These are phyloP conservation scores for Enteromius argenteus DNA, from an alignment of 2,797 vertebrate genomes.

Conservation along the genomic window DNA sequence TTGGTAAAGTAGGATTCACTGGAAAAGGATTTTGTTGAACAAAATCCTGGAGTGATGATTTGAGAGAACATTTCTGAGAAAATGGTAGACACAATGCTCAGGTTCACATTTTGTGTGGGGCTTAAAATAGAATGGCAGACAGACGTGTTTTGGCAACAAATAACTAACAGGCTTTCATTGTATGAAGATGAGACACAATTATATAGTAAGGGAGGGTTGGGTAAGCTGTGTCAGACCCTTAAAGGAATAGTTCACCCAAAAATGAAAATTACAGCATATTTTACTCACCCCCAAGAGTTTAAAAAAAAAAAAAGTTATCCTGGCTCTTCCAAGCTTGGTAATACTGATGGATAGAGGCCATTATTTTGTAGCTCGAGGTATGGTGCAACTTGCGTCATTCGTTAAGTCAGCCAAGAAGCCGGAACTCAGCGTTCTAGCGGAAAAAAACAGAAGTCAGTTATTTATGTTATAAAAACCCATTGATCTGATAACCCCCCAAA, in stretches of 20 bases:
- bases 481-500: no score
- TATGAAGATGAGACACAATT: neutral
- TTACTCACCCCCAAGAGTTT: no score
- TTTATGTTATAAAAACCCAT: no score
- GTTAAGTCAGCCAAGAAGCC: no score
- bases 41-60: neutral
- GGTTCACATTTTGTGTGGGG: neutral
- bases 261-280: no score
- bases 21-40: slow-evolving; percentile 13
- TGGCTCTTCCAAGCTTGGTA: no score
- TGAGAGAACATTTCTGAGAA: neutral
- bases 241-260: neutral
- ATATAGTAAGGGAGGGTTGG: neutral
- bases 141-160: neutral
- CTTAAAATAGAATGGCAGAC: slow-evolving; percentile 9
- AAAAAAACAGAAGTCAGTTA: no score
- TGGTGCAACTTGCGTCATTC: no score
- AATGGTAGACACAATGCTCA: neutral
- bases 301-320: no score
- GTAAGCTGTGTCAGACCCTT: neutral
- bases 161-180: neutral
- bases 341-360: no score
- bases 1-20: slow-evolving; percentile 18
- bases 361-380: no score
- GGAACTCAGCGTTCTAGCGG: no score